Conservation (phyloP, 2,888 invertebrate genomes). For the Stenichneumon culpator region DNA sequence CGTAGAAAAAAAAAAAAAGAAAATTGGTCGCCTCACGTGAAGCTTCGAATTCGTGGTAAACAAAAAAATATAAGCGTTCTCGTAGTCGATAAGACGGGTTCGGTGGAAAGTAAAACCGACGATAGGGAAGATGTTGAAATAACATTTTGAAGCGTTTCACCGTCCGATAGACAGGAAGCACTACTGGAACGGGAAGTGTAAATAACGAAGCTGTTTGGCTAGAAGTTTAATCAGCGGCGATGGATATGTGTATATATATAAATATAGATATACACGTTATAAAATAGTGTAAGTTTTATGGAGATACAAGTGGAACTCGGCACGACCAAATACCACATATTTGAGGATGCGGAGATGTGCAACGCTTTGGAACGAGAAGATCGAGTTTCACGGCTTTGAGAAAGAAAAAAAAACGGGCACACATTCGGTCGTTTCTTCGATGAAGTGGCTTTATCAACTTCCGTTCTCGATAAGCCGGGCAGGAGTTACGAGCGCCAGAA, state of each 20-base stretch:
- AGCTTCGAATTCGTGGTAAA: not conserved
- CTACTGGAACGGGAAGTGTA: not conserved
- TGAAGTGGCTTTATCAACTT: constrained; percentile 68
- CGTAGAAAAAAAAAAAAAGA: not conserved
- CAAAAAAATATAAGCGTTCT: not conserved
- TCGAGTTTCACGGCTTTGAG: constrained; percentile 45
- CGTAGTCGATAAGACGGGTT: not conserved
- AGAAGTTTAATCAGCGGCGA: constrained; percentile 26
- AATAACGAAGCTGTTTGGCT: constrained; percentile 6
- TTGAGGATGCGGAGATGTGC: constrained; percentile 43
- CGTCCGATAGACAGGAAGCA: not conserved
- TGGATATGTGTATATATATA: not conserved
- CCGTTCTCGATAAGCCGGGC: constrained; percentile 65
- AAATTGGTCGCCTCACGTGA: not conserved
- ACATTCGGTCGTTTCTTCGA: constrained; percentile 40
- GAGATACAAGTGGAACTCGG: constrained; percentile 30
- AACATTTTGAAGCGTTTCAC: not conserved
- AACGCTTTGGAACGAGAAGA: constrained; percentile 33
- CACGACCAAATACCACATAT: constrained; percentile 15
- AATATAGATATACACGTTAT: not conserved
- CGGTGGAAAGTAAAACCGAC: not conserved
- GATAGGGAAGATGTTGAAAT: constrained; percentile 7
- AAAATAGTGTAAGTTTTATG: constrained; percentile 26
- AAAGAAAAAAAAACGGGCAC: constrained; percentile 21
- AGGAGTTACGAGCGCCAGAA: constrained; percentile 7